Percentiles rank a stretch among this genome's conserved stretches.
Conservation (phyloP, 2,113 vertebrate species). For the Stigmatopora argus region DNA sequence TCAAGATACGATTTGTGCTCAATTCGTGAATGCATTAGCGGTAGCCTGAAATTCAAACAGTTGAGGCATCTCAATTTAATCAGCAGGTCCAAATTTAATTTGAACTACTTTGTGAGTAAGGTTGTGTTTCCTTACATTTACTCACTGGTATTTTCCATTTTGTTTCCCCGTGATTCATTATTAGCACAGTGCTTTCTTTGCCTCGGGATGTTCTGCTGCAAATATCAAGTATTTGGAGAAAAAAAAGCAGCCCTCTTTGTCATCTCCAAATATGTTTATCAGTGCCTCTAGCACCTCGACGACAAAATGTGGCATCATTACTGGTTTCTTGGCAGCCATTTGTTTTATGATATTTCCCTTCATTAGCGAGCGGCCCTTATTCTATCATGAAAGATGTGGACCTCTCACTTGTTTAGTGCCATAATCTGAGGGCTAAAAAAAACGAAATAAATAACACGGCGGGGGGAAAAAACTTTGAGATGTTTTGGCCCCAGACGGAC, state of each 20-base stretch:
- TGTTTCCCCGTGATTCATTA: constrained; percentile 32
- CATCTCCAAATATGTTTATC: constrained; percentile 62
- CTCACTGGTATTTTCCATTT: constrained; percentile 18
- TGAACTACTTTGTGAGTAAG: constrained; percentile 17
- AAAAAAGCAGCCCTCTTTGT: constrained; percentile 39
- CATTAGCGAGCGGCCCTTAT: constrained; percentile 43
- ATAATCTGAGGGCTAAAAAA: constrained; percentile 12
- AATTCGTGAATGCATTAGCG: constrained; percentile 52
- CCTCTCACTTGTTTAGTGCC: constrained; percentile 15
- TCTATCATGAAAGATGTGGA: constrained; percentile 1
- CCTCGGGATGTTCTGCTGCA: constrained; percentile 31
- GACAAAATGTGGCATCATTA: constrained; percentile 41
- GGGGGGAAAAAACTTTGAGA: constrained; percentile 5
- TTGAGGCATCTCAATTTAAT: constrained; percentile 8
- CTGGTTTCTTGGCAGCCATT: constrained; percentile 42
- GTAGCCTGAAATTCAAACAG: constrained; percentile 13
- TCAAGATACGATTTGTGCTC: constrained; percentile 20
- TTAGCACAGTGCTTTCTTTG: constrained; percentile 34
- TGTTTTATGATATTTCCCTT: constrained; percentile 42
- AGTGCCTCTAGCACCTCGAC: constrained; percentile 34
- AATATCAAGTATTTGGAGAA: constrained; percentile 39
- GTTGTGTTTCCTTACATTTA: constrained; percentile 17
- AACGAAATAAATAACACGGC: too few relatives aligned
- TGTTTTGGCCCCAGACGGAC: constrained; percentile 35
- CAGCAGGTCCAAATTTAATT: constrained; percentile 25